A percentile compares a stretch with the other conserved stretches of the same genome.
These are phyloP conservation scores for Lacanobia wlatinum DNA, from an alignment of 2,888 invertebrate species.

Conservation along the genomic window DNA sequence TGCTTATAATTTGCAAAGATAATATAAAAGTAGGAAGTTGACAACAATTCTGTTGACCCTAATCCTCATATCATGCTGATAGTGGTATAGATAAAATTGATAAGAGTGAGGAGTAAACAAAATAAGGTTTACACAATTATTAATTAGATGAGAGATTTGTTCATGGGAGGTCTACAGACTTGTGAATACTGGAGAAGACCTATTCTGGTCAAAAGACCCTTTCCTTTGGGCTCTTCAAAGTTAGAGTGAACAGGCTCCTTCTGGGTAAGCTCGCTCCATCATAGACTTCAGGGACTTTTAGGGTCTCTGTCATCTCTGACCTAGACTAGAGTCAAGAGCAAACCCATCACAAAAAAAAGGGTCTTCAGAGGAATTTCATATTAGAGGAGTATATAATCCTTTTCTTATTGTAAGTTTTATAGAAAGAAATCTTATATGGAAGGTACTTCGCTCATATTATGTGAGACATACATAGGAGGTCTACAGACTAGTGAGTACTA, in stretches of 20 bases:
- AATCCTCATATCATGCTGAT: constrained; percentile 50
- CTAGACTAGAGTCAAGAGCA: no score
- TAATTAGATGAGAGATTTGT: constrained; percentile 1
- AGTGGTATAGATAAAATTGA: constrained; percentile 26
- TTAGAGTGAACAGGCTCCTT: no score
- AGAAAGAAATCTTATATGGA: no score
- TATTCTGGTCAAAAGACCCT: no score
- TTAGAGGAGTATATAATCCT: not conserved
- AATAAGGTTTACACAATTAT: constrained; percentile 29
- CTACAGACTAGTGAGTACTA: not conserved
- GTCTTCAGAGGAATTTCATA: no score
- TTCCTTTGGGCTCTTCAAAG: no score
- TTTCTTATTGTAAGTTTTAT: not conserved
- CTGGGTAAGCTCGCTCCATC: no score
- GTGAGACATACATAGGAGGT: not conserved
- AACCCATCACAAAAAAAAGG: no score
- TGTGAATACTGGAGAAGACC: not conserved
- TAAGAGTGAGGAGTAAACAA: constrained; percentile 29
- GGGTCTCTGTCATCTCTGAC: no score
- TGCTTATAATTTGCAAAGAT: constrained; percentile 35
- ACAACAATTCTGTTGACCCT: constrained; percentile 47
- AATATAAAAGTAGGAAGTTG: constrained; percentile 33
- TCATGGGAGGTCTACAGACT: not conserved
- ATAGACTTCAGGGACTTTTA: no score
- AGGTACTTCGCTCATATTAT: not conserved